Percentiles rank a stretch among this genome's conserved stretches.
These are phyloP conservation scores for Malaclemys terrapin DNA, from an alignment of 2,113 vertebrate genomes.

Conservation along the genomic window DNA sequence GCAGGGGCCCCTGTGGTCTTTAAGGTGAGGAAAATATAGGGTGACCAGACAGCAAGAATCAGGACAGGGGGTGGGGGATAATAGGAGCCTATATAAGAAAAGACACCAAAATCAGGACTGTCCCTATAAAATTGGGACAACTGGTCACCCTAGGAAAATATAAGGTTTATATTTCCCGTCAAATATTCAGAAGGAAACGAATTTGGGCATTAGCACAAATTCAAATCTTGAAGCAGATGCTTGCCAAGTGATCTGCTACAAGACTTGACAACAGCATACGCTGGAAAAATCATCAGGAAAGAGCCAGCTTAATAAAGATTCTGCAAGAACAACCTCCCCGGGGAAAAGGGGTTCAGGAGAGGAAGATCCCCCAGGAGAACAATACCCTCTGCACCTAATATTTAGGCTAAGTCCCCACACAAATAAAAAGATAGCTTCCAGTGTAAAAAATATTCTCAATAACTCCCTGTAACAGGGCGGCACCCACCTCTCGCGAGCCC, in stretches of 20 bases:
- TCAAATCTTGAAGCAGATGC: too few relatives aligned
- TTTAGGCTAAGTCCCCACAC: too few relatives aligned
- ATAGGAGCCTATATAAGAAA: too few relatives aligned
- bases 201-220: not conserved
- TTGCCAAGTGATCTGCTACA: not conserved
- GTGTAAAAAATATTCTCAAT: not conserved
- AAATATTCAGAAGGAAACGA: rapidly evolving
- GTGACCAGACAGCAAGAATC: too few relatives aligned
- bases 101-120: too few relatives aligned
- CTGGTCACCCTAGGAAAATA: too few relatives aligned
- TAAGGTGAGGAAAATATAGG: not conserved
- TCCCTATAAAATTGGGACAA: too few relatives aligned
- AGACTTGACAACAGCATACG: not conserved
- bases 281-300: not conserved
- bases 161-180: not conserved
- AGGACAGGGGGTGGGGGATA: too few relatives aligned
- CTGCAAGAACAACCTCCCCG: not conserved
- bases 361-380: not conserved
- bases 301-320: not conserved
- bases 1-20: not conserved
- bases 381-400: not conserved
- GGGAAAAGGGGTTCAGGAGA: not conserved
- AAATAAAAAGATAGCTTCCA: not conserved
- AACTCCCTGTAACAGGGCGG: not conserved
- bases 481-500: too few relatives aligned